Percentiles rank a stretch among this genome's conserved stretches.
Evolutionary conservation across 2,797 vertebrate species (phyloP).

Genomic region (Enteromius unitaeniatus): DNA sequence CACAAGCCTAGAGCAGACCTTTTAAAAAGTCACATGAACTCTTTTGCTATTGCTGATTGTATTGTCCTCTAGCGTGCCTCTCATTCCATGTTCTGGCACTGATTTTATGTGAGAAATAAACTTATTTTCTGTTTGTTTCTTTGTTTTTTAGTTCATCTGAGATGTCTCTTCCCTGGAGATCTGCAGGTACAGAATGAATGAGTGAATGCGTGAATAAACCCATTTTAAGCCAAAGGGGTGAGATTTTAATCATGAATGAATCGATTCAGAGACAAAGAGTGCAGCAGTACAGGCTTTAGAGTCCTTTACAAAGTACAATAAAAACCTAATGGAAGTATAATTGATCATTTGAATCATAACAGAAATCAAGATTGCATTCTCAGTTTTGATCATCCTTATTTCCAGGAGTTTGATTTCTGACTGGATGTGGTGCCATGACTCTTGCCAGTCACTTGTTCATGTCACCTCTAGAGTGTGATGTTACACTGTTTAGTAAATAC

Average conservation of each 20-base stretch:
- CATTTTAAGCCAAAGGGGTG: background rate
- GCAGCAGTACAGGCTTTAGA: background rate
- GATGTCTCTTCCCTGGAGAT: conserved; percentile 98
- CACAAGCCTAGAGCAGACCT: too few species aligned
- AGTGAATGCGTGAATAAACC: background rate
- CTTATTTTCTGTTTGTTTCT: background rate
- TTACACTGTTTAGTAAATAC: background rate
- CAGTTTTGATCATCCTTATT: background rate
- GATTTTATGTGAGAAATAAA: background rate
- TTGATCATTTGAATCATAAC: background rate
- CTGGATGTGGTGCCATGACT: background rate
- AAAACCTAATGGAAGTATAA: background rate
- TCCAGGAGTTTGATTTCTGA: background rate
- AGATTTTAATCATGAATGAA: background rate
- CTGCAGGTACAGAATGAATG: conserved; percentile 83
- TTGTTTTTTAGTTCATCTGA: conserved; percentile 89
- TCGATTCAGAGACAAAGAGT: background rate
- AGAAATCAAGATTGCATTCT: background rate
- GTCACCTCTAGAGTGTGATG: too few species aligned
- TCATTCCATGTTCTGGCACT: too few species aligned
- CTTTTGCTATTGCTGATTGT: background rate
- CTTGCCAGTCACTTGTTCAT: too few species aligned
- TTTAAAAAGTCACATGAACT: background rate
- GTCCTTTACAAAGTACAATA: too few species aligned
- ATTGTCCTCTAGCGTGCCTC: too few species aligned